Evolutionary conservation across 1,140 invertebrate genomes (phyloP).

Genomic region (Hycleus cichorii): DNA sequence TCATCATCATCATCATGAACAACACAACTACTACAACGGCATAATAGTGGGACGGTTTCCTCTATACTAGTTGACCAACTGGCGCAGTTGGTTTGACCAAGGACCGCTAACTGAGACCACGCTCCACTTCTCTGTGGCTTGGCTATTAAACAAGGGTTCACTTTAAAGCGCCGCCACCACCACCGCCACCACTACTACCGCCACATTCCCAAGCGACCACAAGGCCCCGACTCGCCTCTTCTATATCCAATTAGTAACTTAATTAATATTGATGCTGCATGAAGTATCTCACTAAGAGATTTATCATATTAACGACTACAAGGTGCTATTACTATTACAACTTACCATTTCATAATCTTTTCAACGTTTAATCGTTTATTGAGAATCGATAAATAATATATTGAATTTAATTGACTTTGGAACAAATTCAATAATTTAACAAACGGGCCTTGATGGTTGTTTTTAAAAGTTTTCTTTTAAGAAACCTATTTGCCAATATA

Average conservation of each 20-base stretch:
- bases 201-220: conserved; percentile 20
- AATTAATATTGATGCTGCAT: conserved; percentile 30
- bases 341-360: too few species aligned
- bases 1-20: neutral
- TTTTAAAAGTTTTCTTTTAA: too few species aligned
- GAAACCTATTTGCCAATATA: too few species aligned
- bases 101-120: conserved; percentile 19
- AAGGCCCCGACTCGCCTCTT: conserved; percentile 23
- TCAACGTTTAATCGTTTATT: too few species aligned
- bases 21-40: too few species aligned
- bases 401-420: too few species aligned
- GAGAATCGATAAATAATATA: too few species aligned
- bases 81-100: conserved; percentile 18
- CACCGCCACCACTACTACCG: too few species aligned
- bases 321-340: conserved; percentile 2
- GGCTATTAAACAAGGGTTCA: conserved; percentile 27
- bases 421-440: too few species aligned
- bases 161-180: conserved; percentile 18
- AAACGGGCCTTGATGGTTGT: too few species aligned
- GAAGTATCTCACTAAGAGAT: conserved; percentile 19
- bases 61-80: conserved; percentile 16
- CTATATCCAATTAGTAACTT: conserved; percentile 29
- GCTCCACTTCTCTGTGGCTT: conserved; percentile 18
- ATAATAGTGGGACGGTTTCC: neutral
- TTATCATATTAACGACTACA: conserved; percentile 16